These are phyloP conservation scores for Zelleria hepariella DNA, from an alignment of 2,888 invertebrate genomes.

Conservation along the genomic window DNA sequence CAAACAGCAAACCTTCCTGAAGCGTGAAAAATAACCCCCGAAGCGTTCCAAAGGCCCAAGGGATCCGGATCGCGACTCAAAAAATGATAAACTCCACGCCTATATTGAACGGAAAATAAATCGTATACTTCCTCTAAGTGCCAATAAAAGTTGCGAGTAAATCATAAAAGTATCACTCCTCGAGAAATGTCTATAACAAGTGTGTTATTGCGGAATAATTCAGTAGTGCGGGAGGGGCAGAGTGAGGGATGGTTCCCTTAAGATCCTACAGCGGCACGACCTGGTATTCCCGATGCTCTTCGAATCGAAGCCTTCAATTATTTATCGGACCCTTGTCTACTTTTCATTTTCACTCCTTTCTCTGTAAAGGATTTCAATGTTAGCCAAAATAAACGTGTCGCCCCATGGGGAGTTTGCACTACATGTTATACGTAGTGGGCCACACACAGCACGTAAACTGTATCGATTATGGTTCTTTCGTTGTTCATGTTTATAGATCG, in stretches of 20 bases:
- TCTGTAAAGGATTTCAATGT: constrained; percentile 47
- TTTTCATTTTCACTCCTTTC: constrained; percentile 67
- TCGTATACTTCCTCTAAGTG: constrained; percentile 71
- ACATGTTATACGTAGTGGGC: constrained; percentile 37
- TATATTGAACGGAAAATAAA: constrained; percentile 70
- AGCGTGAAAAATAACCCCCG: constrained; percentile 28
- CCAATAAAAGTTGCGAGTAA: constrained; percentile 71
- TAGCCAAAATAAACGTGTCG: constrained; percentile 53
- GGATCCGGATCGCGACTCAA: constrained; percentile 45
- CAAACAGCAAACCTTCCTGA: not conserved
- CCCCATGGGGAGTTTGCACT: constrained; percentile 50
- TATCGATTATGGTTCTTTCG: constrained; percentile 28
- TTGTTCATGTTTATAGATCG: constrained; percentile 41
- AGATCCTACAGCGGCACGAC: constrained; percentile 46
- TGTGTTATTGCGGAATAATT: constrained; percentile 72
- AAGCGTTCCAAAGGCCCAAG: constrained; percentile 40
- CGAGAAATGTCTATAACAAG: constrained; percentile 70
- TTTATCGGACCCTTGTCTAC: constrained; percentile 72
- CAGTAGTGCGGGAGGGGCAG: constrained; percentile 59
- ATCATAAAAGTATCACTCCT: constrained; percentile 71
- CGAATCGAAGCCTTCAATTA: constrained; percentile 68
- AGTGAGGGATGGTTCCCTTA: constrained; percentile 65
- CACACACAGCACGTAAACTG: constrained; percentile 40
- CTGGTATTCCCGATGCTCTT: constrained; percentile 60
- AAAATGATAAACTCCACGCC: constrained; percentile 67